A percentile compares a stretch with the other conserved stretches of the same genome.
Evolutionary conservation across 2,113 vertebrate species (phyloP).

Genomic region (Chlamydotis undulata): DNA sequence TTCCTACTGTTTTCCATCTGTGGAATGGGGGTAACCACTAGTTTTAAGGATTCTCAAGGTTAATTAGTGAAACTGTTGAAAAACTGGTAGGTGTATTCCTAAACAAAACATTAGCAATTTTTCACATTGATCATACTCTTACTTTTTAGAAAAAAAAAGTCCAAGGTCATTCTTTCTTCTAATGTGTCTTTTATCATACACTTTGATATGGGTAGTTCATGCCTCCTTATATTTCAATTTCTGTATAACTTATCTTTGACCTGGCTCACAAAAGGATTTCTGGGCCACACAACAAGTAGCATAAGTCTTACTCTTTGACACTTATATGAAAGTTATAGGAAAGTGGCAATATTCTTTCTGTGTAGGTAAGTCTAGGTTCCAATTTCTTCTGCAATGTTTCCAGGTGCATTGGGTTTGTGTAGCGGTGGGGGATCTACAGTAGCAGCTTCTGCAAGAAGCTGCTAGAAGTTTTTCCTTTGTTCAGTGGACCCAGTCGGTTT

Average conservation of each 20-base stretch:
- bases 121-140: neutral
- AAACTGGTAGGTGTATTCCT: neutral
- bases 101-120: neutral
- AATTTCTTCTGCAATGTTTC: neutral
- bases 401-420: too few relatives aligned
- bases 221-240: neutral
- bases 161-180: neutral
- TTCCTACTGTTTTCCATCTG: neutral
- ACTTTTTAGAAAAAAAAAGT: neutral
- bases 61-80: neutral
- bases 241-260: neutral
- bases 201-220: neutral
- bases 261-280: neutral
- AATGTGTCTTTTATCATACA: neutral
- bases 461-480: too few relatives aligned
- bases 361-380: neutral
- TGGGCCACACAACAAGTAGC: neutral
- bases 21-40: neutral
- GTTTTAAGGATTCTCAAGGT: neutral
- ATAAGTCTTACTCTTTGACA: neutral
- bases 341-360: neutral
- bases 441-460: too few relatives aligned
- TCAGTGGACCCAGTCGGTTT: too few relatives aligned
- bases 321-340: neutral
- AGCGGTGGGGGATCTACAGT: too few relatives aligned